A percentile compares a stretch with the other conserved stretches of the same genome.
Evolutionary conservation across 2,797 vertebrate genomes (phyloP).

Genomic region (Triplophysa yarkandensis): DNA sequence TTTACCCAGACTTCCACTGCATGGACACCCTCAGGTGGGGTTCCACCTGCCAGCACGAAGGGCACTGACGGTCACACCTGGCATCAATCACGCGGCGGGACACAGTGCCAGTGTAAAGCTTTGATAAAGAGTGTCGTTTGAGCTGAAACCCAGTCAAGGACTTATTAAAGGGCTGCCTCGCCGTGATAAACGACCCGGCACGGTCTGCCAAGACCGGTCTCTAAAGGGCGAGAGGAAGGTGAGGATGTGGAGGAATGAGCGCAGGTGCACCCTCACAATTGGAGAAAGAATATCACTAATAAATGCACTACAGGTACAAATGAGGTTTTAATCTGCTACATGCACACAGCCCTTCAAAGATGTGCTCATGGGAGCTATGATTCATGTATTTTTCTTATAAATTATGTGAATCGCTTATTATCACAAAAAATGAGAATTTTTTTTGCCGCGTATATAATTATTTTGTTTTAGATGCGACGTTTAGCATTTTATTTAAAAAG

Average conservation of each 20-base stretch:
- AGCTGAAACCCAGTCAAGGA: constrained; percentile 75
- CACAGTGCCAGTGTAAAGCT: constrained; percentile 74
- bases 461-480: not conserved
- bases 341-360: not conserved
- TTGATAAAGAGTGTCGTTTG: constrained; percentile 79
- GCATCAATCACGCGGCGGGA: constrained; percentile 74
- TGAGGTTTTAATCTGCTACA: not conserved
- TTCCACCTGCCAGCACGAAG: constrained; percentile 68
- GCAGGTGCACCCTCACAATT: not conserved
- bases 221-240: constrained; percentile 48
- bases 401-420: not conserved
- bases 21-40: constrained; percentile 50
- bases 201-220: constrained; percentile 56
- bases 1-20: constrained; percentile 34
- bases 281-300: not conserved
- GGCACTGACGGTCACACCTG: constrained; percentile 59
- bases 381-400: not conserved
- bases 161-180: constrained; percentile 75
- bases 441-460: not conserved
- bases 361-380: not conserved
- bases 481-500: not conserved
- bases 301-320: constrained; percentile 9
- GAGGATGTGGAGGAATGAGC: constrained; percentile 13
- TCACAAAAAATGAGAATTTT: not conserved
- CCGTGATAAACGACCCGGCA: constrained; percentile 70